Evolutionary conservation across 1,140 invertebrate species (phyloP), one percentile per base, ranked within the genome.

Genomic region (Camponotus pennsylvanicus): DNA sequence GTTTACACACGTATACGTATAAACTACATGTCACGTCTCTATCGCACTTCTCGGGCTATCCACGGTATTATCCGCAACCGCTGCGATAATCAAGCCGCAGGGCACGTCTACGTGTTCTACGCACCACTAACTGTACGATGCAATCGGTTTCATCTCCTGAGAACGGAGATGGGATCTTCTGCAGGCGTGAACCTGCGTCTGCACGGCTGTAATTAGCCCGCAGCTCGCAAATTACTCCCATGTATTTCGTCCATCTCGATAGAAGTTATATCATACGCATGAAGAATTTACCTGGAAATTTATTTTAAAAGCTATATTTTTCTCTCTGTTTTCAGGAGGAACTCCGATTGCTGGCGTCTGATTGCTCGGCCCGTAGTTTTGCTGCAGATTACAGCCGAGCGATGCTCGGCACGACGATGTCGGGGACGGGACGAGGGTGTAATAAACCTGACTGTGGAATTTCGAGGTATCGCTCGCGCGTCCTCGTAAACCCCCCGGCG

Each of bases 61-160:
- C 37, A 42, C 40, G 61, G 59, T 70, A 66, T 86, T 86, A 90
- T 73, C 69, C 79, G 78, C 59, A 52, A 57, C 55, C 21, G 75
- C 34, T 73, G 59, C 49, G 88, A 87, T 90, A 87, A 89, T 89
- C 80, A 78, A 89, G 76, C 88, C 70, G 37, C 57, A 59, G 42
- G 40, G 67, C 73, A 69, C 37, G 61, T 82, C 77, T 75, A 52
- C 61, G 61, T 59, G 88, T 59, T 27, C 61, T n/a, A 63, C 57
- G 45, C 37, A 55, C 66, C 27, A 27, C 15, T 69, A 57, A 67
- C 49, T 11, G 52, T 37, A 80, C 80, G 78, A 88, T 75, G 87
- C 40, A 75, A 90, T 90, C 87, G 87, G 86, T 73, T 86, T 75
- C 67, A 73, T 45, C 49, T 52, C 27, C 45, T 21, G 67, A 42